phyloP scores from a whole-genome alignment of 2,113 vertebrate species.

The Neodon shergylaensis region DNA sequence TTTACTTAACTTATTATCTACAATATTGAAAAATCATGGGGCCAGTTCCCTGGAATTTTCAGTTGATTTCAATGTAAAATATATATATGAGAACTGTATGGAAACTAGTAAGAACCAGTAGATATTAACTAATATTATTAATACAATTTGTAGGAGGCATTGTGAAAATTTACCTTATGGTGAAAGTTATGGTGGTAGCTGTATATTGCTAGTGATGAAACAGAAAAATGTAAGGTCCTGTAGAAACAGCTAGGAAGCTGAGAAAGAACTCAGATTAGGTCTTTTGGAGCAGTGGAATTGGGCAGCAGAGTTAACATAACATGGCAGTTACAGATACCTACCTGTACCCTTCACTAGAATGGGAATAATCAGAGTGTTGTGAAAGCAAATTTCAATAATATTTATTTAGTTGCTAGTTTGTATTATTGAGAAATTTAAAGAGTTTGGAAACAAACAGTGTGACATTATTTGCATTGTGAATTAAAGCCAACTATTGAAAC shows the following conservation, averaged over 20 bases:
- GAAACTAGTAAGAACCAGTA: neutral
- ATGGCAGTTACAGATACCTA: neutral
- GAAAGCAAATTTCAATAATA: neutral
- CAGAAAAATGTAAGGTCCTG: neutral
- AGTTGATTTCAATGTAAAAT: neutral
- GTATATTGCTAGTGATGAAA: neutral
- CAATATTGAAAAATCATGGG: neutral
- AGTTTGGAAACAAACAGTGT: neutral
- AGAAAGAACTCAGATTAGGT: neutral
- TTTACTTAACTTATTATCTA: neutral
- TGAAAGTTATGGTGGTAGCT: neutral
- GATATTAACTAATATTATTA: constrained; percentile 9
- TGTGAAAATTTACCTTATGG: neutral
- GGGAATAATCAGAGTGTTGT: neutral
- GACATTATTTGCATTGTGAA: neutral
- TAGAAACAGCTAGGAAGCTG: neutral
- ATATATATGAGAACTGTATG: neutral
- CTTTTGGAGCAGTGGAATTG: neutral
- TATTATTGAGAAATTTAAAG: constrained; percentile 24
- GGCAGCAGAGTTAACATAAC: neutral
- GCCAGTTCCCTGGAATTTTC: neutral
- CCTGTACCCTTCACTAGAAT: neutral
- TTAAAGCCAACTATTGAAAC: constrained; percentile 17
- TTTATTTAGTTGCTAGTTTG: constrained; percentile 42
- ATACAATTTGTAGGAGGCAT: neutral